Evolutionary conservation across 2,113 vertebrate species (phyloP).

Genomic region (Bufo gargarizans): DNA sequence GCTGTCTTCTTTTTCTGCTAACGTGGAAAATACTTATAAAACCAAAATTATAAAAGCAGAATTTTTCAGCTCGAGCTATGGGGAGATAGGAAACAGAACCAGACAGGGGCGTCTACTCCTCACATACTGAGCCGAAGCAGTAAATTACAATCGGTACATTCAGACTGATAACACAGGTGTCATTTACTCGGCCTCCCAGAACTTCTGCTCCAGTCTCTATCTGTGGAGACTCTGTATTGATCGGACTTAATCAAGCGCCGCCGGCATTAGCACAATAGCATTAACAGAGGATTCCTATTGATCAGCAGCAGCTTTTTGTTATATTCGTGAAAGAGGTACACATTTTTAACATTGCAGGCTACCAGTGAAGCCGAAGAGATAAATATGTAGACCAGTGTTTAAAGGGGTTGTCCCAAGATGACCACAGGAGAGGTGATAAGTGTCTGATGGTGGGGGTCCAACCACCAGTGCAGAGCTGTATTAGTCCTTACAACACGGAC

Average conservation of each 20-base stretch:
- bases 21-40: not conserved
- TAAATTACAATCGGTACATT: slow-evolving; percentile 66
- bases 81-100: not conserved
- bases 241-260: slow-evolving; percentile 66
- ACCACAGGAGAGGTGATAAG: no score
- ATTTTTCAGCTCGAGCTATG: not conserved
- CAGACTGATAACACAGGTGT: slow-evolving; percentile 70
- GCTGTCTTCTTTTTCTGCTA: no score
- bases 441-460: no score
- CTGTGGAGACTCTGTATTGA: slow-evolving; percentile 73
- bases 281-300: slow-evolving; percentile 76
- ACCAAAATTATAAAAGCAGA: not conserved
- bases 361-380: not conserved
- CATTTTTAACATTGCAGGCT: slow-evolving; percentile 55
- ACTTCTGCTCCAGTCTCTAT: slow-evolving; percentile 66
- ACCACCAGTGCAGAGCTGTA: no score
- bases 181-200: slow-evolving; percentile 66
- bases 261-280: slow-evolving; percentile 68
- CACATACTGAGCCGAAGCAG: slow-evolving; percentile 36
- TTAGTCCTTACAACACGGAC: no score
- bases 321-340: slow-evolving; percentile 72
- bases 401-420: not conserved
- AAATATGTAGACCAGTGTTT: not conserved
- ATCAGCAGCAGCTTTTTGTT: slow-evolving; percentile 76
- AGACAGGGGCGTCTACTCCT: not conserved